Base-by-base conservation (phyloP, 2,888 invertebrate genomes). In the Tetramorium bicarinatum region DNA sequence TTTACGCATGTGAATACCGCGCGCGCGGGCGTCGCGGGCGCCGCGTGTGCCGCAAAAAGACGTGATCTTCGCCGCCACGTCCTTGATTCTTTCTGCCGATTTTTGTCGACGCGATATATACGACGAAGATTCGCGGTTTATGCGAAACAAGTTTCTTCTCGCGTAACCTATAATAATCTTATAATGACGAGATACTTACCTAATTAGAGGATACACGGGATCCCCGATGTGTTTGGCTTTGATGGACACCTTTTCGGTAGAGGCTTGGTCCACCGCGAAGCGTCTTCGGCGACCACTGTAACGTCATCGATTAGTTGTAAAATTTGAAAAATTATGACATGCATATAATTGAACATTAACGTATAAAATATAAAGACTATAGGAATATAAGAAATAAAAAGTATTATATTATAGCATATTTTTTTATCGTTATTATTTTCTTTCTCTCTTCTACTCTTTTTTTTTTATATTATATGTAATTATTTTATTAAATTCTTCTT, bases 251-350 rank as follows among this genome's bases (percentile, higher is more conserved):
- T 82, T 54, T 15, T 84, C 85, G 15, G 61, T 79, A 7, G 67
- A 25, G 47, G 81, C 82, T 21, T 82, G 18, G 0, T 87, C 83
- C 71, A 75, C 66, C n/a, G 75, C 21, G 0, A 83, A 82, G 11
- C 90, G 82, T 15, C 66, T 85, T 54, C 54, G 82, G 3, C 88
- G 84, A 6, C 84, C 84, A 0, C 88, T 90, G 74, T 13, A 49
- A 82, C 0, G 41, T 6, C 21, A 34, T 54, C 52, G 1, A 44
- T 59, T 72, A 25, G 2, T 72, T 29, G n/a, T 15, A 44, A 66
- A 64, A 64, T 66, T 44, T 15, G 7, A 3, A 8, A 21, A 44
- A 15, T 66, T 25, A n/a, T 21, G 1, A 18, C 18, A 18, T 15
- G 1, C n/a, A 34, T 3, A 34, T 1, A 56, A 3, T 6, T 7